These are phyloP conservation scores for Coremacera marginata DNA, from an alignment of 2,888 invertebrate genomes.

Conservation along the genomic window DNA sequence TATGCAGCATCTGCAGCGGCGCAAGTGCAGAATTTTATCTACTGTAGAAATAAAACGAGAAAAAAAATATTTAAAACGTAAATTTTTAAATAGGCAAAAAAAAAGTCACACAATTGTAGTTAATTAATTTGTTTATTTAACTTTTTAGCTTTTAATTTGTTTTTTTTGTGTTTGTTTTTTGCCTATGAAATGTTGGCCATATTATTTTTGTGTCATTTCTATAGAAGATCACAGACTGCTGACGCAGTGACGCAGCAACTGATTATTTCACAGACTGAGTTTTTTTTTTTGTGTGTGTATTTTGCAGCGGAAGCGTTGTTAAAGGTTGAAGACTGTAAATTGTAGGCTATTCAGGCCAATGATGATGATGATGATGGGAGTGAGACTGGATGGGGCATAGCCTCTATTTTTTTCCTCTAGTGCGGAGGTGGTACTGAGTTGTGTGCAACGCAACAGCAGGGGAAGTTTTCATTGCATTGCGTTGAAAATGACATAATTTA, in stretches of 20 bases:
- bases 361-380: neutral
- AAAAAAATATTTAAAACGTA: neutral
- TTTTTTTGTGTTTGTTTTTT: neutral
- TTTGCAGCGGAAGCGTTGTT: too few species aligned
- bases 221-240: neutral
- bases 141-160: neutral
- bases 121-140: constrained; percentile 26
- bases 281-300: too few species aligned
- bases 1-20: constrained; percentile 15
- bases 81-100: neutral
- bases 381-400: too few species aligned
- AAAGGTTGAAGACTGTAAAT: too few species aligned
- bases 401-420: too few species aligned
- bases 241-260: too few species aligned
- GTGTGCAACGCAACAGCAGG: neutral
- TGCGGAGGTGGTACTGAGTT: too few species aligned
- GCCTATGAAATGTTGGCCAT: neutral
- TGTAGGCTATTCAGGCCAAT: too few species aligned
- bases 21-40: constrained; percentile 15
- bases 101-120: constrained; percentile 19
- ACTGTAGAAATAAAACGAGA: neutral
- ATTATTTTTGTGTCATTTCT: neutral
- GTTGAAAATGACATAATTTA: constrained; percentile 33
- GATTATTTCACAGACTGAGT: too few species aligned
- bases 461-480: neutral